These are phyloP conservation scores for Rhinogobio ventralis DNA, from an alignment of 2,797 vertebrate species.

Conservation along the genomic window DNA sequence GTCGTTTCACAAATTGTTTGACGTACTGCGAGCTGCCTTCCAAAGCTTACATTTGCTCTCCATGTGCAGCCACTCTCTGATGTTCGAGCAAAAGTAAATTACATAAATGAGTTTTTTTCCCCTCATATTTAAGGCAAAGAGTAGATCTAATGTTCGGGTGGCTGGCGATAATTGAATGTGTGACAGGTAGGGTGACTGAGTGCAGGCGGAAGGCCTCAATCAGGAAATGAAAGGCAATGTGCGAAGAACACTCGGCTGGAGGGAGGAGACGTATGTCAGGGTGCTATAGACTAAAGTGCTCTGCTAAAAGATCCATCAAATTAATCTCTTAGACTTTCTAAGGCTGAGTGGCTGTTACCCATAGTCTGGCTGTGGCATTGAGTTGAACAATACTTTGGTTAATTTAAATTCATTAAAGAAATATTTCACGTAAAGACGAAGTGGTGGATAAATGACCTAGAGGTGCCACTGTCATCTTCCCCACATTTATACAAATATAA, in stretches of 20 bases:
- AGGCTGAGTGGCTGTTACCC: conserved; percentile 13
- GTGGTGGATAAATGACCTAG: background rate
- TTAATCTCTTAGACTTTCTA: conserved; percentile 33
- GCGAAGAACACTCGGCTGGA: conserved; percentile 34
- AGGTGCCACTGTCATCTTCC: background rate
- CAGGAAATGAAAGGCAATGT: conserved; percentile 43
- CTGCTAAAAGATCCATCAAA: conserved; percentile 46
- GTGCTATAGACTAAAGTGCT: conserved; percentile 45
- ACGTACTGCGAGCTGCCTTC: conserved; percentile 10
- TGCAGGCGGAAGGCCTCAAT: conserved; percentile 39
- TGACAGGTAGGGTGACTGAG: conserved; percentile 43
- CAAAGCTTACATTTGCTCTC: conserved; percentile 9
- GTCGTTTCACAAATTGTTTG: conserved; percentile 18
- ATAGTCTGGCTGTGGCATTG: conserved; percentile 25
- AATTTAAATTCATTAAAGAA: conserved; percentile 23
- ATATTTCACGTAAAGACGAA: background rate
- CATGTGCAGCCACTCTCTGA: background rate
- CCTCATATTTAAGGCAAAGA: conserved; percentile 42
- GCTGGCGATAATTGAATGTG: conserved; percentile 43
- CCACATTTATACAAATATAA: background rate
- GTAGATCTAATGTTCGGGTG: conserved; percentile 38
- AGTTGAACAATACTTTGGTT: conserved; percentile 32
- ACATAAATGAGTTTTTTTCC: conserved; percentile 25
- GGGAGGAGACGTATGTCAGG: conserved; percentile 42
- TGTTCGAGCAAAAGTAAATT: conserved; percentile 26